phyloP scores from a whole-genome alignment of 35 echinoderm and acorn worm genomes.

The Holothuria glaberrima region DNA sequence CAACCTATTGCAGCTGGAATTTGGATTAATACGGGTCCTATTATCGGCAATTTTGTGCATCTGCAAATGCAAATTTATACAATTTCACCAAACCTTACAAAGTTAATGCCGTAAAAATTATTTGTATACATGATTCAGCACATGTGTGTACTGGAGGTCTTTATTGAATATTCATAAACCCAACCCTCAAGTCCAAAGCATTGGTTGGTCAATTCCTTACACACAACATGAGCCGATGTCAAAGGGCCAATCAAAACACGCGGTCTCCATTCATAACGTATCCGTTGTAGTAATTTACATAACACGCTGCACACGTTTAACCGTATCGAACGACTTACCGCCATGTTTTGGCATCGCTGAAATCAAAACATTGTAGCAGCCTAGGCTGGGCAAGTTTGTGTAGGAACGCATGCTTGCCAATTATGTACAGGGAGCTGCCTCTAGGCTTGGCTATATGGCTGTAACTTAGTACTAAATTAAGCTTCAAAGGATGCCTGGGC shows the following conservation, averaged over 20 bases:
- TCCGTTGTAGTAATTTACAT: neutral
- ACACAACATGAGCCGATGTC: slow-evolving; percentile 37
- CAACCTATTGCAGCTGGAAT: too few relatives aligned
- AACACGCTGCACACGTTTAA: neutral
- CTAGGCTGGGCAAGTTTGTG: too few relatives aligned
- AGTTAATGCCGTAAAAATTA: neutral
- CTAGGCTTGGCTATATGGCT: too few relatives aligned
- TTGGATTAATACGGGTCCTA: too few relatives aligned
- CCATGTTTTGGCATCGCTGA: slow-evolving; percentile 10
- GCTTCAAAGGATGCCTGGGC: neutral
- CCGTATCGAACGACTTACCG: neutral
- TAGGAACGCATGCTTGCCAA: too few relatives aligned
- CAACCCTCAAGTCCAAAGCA: neutral
- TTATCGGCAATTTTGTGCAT: neutral
- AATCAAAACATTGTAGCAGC: slow-evolving; percentile 7
- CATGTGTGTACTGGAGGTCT: neutral
- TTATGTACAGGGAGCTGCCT: too few relatives aligned
- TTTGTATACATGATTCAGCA: slow-evolving; percentile 3
- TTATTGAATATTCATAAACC: slow-evolving; percentile 16
- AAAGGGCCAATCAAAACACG: slow-evolving; percentile 1
- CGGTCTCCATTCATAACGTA: slow-evolving; percentile 8
- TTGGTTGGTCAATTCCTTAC: neutral
- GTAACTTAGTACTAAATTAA: too few relatives aligned
- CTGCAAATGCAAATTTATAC: neutral
- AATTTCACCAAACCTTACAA: neutral